Evolutionary conservation across 2,113 vertebrate genomes (phyloP).

Genomic region (Melanostigma gelatinosum): DNA sequence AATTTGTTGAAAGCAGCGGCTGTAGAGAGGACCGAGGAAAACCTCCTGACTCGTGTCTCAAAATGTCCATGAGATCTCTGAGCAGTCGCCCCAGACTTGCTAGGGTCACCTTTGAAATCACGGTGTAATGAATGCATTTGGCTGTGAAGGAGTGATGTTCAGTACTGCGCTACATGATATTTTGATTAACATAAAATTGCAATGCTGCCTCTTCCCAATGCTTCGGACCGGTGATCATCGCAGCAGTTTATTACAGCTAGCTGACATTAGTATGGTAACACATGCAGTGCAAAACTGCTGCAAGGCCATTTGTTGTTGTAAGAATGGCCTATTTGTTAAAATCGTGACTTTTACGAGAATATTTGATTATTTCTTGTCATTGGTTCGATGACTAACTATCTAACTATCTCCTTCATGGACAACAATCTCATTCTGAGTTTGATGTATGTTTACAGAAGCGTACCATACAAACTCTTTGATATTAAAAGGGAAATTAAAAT

Average conservation of each 20-base stretch:
- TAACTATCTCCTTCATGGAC: constrained; percentile 45
- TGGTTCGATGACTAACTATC: constrained; percentile 46
- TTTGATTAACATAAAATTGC: constrained; percentile 80
- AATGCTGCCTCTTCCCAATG: constrained; percentile 67
- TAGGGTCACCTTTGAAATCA: constrained; percentile 77
- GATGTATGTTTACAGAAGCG: constrained; percentile 42
- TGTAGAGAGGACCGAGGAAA: constrained; percentile 43
- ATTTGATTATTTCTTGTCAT: constrained; percentile 65
- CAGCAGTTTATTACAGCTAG: constrained; percentile 71
- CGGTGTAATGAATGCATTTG: constrained; percentile 62
- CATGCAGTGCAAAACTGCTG: constrained; percentile 56
- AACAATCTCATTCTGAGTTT: constrained; percentile 33
- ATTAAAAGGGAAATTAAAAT: constrained; percentile 36
- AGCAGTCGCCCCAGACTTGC: constrained; percentile 53
- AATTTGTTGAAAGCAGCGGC: constrained; percentile 64
- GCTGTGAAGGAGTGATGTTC: constrained; percentile 70
- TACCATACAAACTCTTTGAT: constrained; percentile 30
- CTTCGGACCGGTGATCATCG: constrained; percentile 67
- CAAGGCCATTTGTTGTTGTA: constrained; percentile 68
- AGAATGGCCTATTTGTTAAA: constrained; percentile 63
- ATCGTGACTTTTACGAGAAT: constrained; percentile 66
- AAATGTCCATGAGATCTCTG: constrained; percentile 48
- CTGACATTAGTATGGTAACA: constrained; percentile 71
- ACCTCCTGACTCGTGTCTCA: constrained; percentile 37
- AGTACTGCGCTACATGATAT: constrained; percentile 63